Conservation (phyloP, 2,797 vertebrate species). For the Cynopterus sphinx region DNA sequence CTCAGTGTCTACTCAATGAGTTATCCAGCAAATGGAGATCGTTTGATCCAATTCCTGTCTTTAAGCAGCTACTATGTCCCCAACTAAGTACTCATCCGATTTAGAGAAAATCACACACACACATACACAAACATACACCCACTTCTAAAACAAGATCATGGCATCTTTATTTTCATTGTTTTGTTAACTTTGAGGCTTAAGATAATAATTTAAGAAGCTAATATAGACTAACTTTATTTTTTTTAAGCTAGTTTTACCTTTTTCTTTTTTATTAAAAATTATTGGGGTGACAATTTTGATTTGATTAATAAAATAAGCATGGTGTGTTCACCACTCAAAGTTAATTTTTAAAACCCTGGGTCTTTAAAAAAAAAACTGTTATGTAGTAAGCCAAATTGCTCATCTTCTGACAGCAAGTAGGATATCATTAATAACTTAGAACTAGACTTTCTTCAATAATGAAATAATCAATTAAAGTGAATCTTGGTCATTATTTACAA, state of each 20-base stretch:
- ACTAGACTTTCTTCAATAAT: not conserved
- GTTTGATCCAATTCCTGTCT: not conserved
- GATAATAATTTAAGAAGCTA: slow-evolving; percentile 8
- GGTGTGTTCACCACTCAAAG: no score
- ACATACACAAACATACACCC: not conserved
- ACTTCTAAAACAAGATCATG: not conserved
- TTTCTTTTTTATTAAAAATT: no score
- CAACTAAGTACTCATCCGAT: not conserved
- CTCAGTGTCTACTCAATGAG: not conserved
- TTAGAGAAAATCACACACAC: not conserved
- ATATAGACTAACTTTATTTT: not conserved
- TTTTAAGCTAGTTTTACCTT: not conserved
- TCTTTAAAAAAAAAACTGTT: not conserved
- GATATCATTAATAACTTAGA: not conserved
- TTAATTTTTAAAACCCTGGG: slow-evolving; percentile 34
- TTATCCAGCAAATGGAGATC: not conserved
- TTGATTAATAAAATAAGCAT: no score
- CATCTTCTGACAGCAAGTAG: not conserved
- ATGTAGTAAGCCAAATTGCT: not conserved
- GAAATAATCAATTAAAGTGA: not conserved
- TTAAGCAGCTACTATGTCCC: not conserved
- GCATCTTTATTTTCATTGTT: not conserved
- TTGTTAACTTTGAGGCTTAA: not conserved
- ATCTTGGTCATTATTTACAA: not conserved
- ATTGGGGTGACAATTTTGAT: no score